These are phyloP conservation scores for Babylonia areolata DNA, from an alignment of 1,140 invertebrate species.

Conservation along the genomic window DNA sequence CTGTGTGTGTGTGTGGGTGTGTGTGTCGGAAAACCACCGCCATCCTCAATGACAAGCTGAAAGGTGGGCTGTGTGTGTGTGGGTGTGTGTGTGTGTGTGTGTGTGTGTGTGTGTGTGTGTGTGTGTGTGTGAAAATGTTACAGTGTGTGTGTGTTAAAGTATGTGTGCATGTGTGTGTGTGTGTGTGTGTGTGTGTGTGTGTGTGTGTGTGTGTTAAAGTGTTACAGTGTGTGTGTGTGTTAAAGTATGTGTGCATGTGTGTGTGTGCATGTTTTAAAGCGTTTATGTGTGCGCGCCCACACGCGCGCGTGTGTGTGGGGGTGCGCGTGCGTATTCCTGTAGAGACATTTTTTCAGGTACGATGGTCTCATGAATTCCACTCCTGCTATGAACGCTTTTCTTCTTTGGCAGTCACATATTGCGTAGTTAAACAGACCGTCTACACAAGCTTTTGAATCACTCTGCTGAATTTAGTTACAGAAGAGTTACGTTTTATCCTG, in stretches of 20 bases:
- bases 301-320: neutral
- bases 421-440: too few species aligned
- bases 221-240: neutral
- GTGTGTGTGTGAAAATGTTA: neutral
- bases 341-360: too few species aligned
- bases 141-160: neutral
- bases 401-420: too few species aligned
- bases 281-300: neutral
- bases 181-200: neutral
- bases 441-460: too few species aligned
- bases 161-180: neutral
- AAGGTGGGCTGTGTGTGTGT: constrained; percentile 12
- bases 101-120: constrained; percentile 15
- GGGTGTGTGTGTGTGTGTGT: constrained; percentile 13
- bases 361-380: too few species aligned
- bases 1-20: neutral
- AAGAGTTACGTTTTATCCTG: too few species aligned
- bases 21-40: too few species aligned
- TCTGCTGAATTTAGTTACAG: too few species aligned
- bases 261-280: neutral
- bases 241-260: neutral
- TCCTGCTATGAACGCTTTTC: too few species aligned
- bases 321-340: neutral
- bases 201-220: neutral
- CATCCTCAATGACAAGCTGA: too few species aligned